phyloP scores from a whole-genome alignment of 2,113 vertebrate species.

The Acinonyx jubatus region DNA sequence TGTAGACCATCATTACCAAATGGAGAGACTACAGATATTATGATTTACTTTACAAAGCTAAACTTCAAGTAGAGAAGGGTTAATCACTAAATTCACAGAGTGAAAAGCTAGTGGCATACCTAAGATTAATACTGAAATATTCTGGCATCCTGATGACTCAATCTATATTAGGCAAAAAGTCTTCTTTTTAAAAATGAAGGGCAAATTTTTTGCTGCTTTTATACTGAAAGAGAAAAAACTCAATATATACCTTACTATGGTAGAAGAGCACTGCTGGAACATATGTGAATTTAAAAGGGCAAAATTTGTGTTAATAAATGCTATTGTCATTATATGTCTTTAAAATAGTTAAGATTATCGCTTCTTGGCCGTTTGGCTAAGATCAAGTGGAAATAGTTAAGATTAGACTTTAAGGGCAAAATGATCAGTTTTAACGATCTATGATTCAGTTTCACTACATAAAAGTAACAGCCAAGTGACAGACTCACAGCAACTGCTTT shows the following conservation, averaged over 20 bases:
- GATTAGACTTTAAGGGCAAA: neutral
- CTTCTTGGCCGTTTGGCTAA: no score
- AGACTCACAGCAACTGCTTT: neutral
- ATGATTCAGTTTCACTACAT: neutral
- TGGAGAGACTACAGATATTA: neutral
- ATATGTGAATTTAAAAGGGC: neutral
- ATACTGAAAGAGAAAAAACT: neutral
- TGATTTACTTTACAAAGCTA: neutral
- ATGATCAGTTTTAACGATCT: neutral
- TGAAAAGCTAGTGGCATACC: neutral
- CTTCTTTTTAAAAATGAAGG: neutral
- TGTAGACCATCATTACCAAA: slow-evolving; percentile 36
- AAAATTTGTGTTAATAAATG: slow-evolving; percentile 21
- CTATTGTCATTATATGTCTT: neutral
- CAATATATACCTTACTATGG: neutral
- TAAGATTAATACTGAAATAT: neutral
- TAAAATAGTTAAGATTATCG: neutral
- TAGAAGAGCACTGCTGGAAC: neutral
- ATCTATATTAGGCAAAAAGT: neutral
- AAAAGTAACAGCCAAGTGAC: neutral
- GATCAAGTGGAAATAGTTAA: neutral
- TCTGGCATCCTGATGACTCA: neutral
- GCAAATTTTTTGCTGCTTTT: neutral
- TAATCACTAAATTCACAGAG: slow-evolving; percentile 8
- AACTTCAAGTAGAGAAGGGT: slow-evolving; percentile 8